phyloP scores from a whole-genome alignment of 2,113 vertebrate genomes.

The Paracanthobrama guichenoti region DNA sequence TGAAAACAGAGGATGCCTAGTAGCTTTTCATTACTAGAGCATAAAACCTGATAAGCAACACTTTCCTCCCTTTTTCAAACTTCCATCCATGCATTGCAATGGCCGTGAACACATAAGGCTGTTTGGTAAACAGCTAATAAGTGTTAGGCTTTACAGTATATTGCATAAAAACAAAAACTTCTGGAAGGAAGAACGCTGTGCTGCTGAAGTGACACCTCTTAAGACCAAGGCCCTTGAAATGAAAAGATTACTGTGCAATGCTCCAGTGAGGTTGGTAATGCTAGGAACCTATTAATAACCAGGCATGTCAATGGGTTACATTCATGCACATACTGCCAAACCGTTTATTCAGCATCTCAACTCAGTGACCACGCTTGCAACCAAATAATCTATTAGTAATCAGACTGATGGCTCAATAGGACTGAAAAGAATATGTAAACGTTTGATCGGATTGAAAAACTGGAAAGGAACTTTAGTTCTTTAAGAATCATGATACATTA shows the following conservation, averaged over 20 bases:
- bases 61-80: background rate
- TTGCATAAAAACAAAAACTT: background rate
- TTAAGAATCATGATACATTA: background rate
- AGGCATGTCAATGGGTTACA: slow-evolving; percentile 53
- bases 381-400: too few species aligned
- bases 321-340: slow-evolving; percentile 38
- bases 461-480: too few species aligned
- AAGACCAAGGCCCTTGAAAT: slow-evolving; percentile 10
- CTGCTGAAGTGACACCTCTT: background rate
- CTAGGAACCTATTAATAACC: slow-evolving; percentile 54
- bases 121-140: background rate
- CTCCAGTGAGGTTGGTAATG: slow-evolving; percentile 4
- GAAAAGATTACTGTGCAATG: slow-evolving; percentile 20
- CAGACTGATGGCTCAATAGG: too few species aligned
- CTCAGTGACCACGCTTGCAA: background rate
- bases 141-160: background rate
- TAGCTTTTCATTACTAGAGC: background rate
- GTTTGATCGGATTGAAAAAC: too few species aligned
- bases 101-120: background rate
- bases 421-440: too few species aligned
- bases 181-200: background rate
- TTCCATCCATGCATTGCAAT: background rate
- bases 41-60: background rate
- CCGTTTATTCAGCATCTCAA: slow-evolving; percentile 31
- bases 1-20: background rate